A percentile compares a stretch with the other conserved stretches of the same genome.
Evolutionary conservation across 2,888 invertebrate genomes (phyloP).

Genomic region (Hirtodrosophila duncani): DNA sequence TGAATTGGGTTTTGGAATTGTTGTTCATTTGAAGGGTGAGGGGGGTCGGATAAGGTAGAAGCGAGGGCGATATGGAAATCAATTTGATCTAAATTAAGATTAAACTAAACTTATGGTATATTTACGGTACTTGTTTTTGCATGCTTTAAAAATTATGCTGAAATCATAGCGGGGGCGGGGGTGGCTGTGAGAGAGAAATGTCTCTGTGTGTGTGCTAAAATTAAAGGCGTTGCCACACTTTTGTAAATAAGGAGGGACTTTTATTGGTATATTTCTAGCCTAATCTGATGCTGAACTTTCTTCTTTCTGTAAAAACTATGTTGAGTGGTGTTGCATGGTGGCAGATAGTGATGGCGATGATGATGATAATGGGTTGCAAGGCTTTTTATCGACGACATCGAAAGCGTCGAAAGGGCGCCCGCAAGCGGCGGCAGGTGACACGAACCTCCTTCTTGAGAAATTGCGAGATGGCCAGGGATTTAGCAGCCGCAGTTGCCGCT

Average conservation of each 20-base stretch:
- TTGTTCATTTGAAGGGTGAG: conserved; percentile 22
- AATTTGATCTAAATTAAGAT: conserved; percentile 61
- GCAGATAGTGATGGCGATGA: conserved; percentile 16
- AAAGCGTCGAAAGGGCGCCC: conserved; percentile 76
- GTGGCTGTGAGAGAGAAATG: too few relatives aligned
- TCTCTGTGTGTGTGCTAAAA: too few relatives aligned
- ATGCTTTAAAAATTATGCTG: conserved; percentile 43
- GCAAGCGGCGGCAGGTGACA: conserved; percentile 73
- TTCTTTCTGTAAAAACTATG: too few relatives aligned
- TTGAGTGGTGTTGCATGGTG: conserved; percentile 15
- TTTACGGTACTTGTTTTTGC: conserved; percentile 10
- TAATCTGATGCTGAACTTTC: too few relatives aligned
- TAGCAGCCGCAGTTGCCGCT: conserved; percentile 73
- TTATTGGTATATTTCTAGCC: too few relatives aligned
- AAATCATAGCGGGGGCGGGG: conserved; percentile 20
- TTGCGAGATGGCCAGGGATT: conserved; percentile 74
- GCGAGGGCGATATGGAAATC: background rate
- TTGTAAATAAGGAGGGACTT: too few relatives aligned
- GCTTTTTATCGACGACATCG: conserved; percentile 75
- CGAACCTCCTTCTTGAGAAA: conserved; percentile 77
- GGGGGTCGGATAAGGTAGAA: too few relatives aligned
- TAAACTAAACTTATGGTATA: conserved; percentile 62
- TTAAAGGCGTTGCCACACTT: too few relatives aligned
- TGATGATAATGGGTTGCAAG: conserved; percentile 9
- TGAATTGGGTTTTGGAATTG: conserved; percentile 9